These are phyloP conservation scores for Acrocephalus kingi DNA, from an alignment of 2,113 vertebrate genomes.

Conservation along the genomic window DNA sequence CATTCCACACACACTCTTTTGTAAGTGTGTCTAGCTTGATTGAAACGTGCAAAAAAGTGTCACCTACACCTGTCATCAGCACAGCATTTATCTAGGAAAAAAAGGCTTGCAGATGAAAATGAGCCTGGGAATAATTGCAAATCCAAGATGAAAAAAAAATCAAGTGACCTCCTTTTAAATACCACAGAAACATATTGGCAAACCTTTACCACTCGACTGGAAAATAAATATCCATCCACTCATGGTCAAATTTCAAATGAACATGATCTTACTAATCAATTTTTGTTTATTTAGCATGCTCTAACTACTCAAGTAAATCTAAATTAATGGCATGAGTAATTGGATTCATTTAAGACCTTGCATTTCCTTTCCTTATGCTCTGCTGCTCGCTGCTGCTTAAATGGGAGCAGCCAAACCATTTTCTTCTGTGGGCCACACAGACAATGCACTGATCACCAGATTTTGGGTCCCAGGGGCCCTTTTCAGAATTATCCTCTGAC, in stretches of 20 bases:
- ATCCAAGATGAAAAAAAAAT: background rate
- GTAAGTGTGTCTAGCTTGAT: background rate
- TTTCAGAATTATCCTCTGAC: background rate
- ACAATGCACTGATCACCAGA: background rate
- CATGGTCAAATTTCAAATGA: constrained; percentile 50
- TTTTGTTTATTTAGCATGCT: constrained; percentile 53
- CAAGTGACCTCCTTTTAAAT: background rate
- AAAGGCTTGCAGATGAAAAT: background rate
- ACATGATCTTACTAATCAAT: constrained; percentile 53
- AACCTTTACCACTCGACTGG: background rate
- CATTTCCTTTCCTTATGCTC: constrained; percentile 22
- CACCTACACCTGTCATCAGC: background rate
- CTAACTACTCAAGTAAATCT: constrained; percentile 47
- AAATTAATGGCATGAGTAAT: constrained; percentile 62
- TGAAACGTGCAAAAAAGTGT: background rate
- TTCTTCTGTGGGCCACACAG: background rate
- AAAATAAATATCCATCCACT: constrained; percentile 44
- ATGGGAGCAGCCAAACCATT: background rate
- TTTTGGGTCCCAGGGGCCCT: background rate
- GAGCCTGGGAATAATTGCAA: background rate
- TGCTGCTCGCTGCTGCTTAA: background rate
- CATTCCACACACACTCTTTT: background rate
- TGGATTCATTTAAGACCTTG: constrained; percentile 48
- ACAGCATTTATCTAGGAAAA: background rate
- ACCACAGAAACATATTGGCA: background rate